A percentile compares a stretch with the other conserved stretches of the same genome.
Conservation (phyloP, 2,888 invertebrate species). For the Sepiola atlantica region DNA sequence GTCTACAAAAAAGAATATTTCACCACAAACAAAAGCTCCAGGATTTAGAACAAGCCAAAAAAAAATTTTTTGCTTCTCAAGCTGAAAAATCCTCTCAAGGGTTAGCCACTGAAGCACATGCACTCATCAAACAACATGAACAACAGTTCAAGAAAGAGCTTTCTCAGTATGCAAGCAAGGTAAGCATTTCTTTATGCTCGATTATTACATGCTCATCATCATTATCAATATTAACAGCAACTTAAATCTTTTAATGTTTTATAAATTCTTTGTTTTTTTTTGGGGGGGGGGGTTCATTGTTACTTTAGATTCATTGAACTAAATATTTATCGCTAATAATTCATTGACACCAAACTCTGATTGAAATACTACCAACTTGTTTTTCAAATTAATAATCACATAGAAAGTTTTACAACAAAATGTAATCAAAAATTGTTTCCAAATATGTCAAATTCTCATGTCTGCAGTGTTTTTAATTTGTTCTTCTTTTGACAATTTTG, state of each 20-base stretch:
- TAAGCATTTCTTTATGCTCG: conserved; percentile 50
- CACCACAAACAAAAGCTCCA: conserved; percentile 82
- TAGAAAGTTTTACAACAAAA: too few relatives aligned
- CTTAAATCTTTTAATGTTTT: neutral
- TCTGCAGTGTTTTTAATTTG: neutral
- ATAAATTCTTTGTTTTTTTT: too few relatives aligned
- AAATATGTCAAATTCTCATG: too few relatives aligned
- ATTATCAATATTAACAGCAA: neutral
- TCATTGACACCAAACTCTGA: too few relatives aligned
- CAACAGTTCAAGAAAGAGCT: conserved; percentile 79
- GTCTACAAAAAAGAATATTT: conserved; percentile 83
- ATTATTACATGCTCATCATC: neutral
- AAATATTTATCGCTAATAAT: too few relatives aligned
- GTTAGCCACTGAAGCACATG: conserved; percentile 56
- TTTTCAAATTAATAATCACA: too few relatives aligned
- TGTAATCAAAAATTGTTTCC: too few relatives aligned
- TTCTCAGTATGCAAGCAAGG: conserved; percentile 80
- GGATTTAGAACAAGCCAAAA: conserved; percentile 80
- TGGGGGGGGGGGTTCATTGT: too few relatives aligned
- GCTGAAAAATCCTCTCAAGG: conserved; percentile 53
- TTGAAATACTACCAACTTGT: too few relatives aligned
- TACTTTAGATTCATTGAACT: too few relatives aligned
- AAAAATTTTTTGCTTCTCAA: conserved; percentile 59
- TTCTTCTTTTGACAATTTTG: neutral
- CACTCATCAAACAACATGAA: conserved; percentile 78